These are phyloP conservation scores for Chelidonichthys spinosus DNA, from an alignment of 2,797 vertebrate species.

Conservation along the genomic window DNA sequence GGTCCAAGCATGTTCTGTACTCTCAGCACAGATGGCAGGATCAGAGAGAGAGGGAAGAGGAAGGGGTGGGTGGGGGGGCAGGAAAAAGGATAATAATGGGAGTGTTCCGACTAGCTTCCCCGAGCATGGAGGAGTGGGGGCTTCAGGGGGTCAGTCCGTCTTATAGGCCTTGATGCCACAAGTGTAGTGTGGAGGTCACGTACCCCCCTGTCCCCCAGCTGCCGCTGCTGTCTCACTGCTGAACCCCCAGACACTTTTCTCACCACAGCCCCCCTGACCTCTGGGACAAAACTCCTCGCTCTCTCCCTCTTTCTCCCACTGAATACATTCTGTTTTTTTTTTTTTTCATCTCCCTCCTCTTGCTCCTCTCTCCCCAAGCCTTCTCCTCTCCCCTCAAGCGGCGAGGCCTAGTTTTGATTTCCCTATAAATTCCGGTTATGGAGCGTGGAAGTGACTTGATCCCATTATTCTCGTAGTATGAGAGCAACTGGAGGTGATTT, in stretches of 20 bases:
- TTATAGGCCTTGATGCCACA: slow-evolving; percentile 59
- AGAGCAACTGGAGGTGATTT: slow-evolving; percentile 77
- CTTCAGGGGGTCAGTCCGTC: slow-evolving; percentile 62
- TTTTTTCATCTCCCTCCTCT: slow-evolving; percentile 62
- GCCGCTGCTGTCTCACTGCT: slow-evolving; percentile 49
- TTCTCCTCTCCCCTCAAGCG: slow-evolving; percentile 72
- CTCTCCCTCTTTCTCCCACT: slow-evolving; percentile 30
- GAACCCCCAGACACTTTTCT: slow-evolving; percentile 28
- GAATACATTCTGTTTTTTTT: slow-evolving; percentile 59
- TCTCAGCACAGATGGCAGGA: slow-evolving; percentile 58
- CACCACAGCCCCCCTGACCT: slow-evolving; percentile 48
- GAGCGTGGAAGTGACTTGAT: slow-evolving; percentile 81
- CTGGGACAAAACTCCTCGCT: slow-evolving; percentile 41
- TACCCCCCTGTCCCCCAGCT: slow-evolving; percentile 32
- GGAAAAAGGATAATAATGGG: slow-evolving; percentile 70
- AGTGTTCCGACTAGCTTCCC: slow-evolving; percentile 71
- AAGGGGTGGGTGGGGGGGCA: slow-evolving; percentile 6
- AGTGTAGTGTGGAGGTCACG: slow-evolving; percentile 62
- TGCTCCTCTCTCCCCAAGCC: slow-evolving; percentile 61
- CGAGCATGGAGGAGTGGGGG: slow-evolving; percentile 56
- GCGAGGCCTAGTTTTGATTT: slow-evolving; percentile 80
- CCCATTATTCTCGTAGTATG: slow-evolving; percentile 81
- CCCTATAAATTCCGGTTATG: slow-evolving; percentile 85
- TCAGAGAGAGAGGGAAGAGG: slow-evolving; percentile 46
- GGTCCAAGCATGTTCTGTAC: slow-evolving; percentile 33